phyloP scores from a whole-genome alignment of 1,140 invertebrate genomes.

The Sinonovacula constricta region DNA sequence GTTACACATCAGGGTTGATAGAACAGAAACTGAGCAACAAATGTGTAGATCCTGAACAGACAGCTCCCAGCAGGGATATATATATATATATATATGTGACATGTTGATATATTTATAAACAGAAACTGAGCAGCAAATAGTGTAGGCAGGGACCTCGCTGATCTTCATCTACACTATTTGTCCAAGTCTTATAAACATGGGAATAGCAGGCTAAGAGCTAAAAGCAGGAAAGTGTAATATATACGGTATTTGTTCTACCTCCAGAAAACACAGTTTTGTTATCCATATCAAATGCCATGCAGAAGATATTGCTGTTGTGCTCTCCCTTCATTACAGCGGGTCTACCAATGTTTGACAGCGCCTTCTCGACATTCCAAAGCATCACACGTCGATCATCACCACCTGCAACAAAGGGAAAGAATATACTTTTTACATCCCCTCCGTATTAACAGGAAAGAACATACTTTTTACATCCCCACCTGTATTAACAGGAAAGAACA shows the following conservation, averaged over 20 bases:
- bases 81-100: background rate
- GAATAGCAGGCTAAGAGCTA: background rate
- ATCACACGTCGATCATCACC: constrained; percentile 95
- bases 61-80: too few species aligned
- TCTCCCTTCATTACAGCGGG: constrained; percentile 85
- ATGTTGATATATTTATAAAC: background rate
- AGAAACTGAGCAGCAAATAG: background rate
- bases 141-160: background rate
- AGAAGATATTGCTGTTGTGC: constrained; percentile 96
- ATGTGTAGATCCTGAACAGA: too few species aligned
- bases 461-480: too few species aligned
- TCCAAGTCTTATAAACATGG: background rate
- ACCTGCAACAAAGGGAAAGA: too few species aligned
- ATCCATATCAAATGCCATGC: constrained; percentile 89
- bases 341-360: constrained; percentile 81
- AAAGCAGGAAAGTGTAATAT: background rate
- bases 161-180: background rate
- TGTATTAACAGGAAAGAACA: too few species aligned
- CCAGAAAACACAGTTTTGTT: constrained; percentile 93
- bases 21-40: too few species aligned
- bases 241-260: constrained; percentile 76
- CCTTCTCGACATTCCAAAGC: constrained; percentile 91
- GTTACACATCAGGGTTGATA: too few species aligned
- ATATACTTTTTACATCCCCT: too few species aligned
- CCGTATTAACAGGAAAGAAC: too few species aligned